phyloP scores from a whole-genome alignment of 2,888 invertebrate species.

The Hypsopygia costalis region DNA sequence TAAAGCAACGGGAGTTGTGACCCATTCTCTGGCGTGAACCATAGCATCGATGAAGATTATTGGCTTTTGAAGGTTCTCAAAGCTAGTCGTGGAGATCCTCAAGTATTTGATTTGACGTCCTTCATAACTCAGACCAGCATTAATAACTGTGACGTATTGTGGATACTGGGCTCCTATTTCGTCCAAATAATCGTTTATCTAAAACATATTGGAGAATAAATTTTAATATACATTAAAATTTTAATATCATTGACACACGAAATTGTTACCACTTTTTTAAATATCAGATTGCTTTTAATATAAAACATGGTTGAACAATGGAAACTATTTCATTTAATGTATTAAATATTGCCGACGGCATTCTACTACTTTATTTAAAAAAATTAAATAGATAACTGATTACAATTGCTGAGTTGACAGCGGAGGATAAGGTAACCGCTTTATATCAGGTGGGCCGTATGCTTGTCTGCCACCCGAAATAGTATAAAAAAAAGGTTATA shows the following conservation, averaged over 20 bases:
- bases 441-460: no score
- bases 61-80: constrained; percentile 69
- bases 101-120: constrained; percentile 81
- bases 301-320: no score
- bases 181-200: constrained; percentile 77
- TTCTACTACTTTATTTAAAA: no score
- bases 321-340: no score
- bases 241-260: background rate
- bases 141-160: constrained; percentile 69
- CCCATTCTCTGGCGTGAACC: constrained; percentile 87
- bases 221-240: background rate
- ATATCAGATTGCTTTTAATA: no score
- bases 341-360: no score
- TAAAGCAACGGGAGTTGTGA: constrained; percentile 84
- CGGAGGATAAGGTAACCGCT: no score
- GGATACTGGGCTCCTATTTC: constrained; percentile 64
- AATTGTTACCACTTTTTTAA: background rate
- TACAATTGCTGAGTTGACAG: no score
- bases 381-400: no score
- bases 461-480: no score
- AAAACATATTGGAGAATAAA: constrained; percentile 16
- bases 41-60: constrained; percentile 82
- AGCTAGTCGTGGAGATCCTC: constrained; percentile 78
- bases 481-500: no score
- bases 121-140: constrained; percentile 80